Evolutionary conservation across 2,797 vertebrate species (phyloP).

Genomic region (Rhincodon typus): DNA sequence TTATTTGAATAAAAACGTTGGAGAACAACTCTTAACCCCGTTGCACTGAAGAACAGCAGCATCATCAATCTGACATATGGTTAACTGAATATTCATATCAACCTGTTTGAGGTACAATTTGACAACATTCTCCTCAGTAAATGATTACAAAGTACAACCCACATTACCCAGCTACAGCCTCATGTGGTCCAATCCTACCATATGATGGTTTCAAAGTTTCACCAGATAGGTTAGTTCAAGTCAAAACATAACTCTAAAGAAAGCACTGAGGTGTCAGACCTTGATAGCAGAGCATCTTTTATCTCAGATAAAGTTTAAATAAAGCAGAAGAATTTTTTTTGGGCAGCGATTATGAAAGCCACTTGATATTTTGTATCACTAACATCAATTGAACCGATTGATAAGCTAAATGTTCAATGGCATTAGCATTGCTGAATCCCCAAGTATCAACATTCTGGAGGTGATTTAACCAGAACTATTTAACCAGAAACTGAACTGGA

Average conservation of each 20-base stretch:
- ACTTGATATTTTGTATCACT: too few species aligned
- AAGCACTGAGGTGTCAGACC: not conserved
- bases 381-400: too few species aligned
- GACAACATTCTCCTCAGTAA: conserved; percentile 3
- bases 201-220: not conserved
- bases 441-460: too few species aligned
- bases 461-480: too few species aligned
- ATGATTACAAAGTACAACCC: conserved; percentile 18
- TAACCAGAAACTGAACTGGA: too few species aligned
- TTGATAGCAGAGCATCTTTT: not conserved
- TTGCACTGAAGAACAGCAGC: not conserved
- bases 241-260: not conserved
- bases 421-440: too few species aligned
- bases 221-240: not conserved
- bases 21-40: not conserved
- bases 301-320: not conserved
- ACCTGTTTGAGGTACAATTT: not conserved
- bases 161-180: not conserved
- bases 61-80: not conserved
- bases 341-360: too few species aligned
- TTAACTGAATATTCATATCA: conserved; percentile 22
- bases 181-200: not conserved
- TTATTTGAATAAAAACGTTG: not conserved
- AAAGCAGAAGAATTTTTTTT: too few species aligned
- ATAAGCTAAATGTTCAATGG: too few species aligned